Base-by-base conservation (phyloP, 2,797 vertebrate species). In the Clarias laeviceps region DNA sequence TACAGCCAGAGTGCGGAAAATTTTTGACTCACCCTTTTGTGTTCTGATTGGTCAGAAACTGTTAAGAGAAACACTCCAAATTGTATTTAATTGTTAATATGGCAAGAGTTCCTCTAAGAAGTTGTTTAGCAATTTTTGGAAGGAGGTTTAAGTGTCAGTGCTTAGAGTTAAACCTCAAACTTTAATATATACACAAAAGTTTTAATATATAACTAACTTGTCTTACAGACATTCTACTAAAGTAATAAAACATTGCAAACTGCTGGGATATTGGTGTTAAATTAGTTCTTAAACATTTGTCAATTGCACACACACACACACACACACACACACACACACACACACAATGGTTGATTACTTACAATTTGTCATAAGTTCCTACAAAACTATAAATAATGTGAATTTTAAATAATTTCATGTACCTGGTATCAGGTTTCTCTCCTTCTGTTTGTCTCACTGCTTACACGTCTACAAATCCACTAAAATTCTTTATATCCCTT, bases 401-500 rank as follows among this genome's bases (percentile, higher is more conserved):
- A 76, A 20, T 70, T 85, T 57, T 22, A 34, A 40, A 22, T 61
- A 54, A 78, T 73, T 57, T 0, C 29, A 73, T 76, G 56, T 85
- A 88, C 88, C 88, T 90, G 70, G 34, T 79, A 34, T 34, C 3
- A 73, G 76, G 68, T 85, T 59, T 80, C 57, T 83, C 22, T 83
- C n/a, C 45, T 34, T 84, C 84, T 80, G 45, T 66, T 68, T 66
- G 24, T 54, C 83, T 86, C 84, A 50, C 85, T 82, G 29, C 76
- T 37, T 50, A 70, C 82, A 59, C 65, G 18, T 84, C 59, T 76
- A 29, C 64, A 80, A 80, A 84, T 88, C 76, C 81, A 76, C 76
- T 32, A 32, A 45, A 79, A 32, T 82, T 84, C 83, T 82, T 84
- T 89, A 81, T 87, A 89, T 74, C 29, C 80, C 85, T 82, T 68